phyloP scores from a whole-genome alignment of 2,888 invertebrate species.

The Pandemis cinnamomeana region DNA sequence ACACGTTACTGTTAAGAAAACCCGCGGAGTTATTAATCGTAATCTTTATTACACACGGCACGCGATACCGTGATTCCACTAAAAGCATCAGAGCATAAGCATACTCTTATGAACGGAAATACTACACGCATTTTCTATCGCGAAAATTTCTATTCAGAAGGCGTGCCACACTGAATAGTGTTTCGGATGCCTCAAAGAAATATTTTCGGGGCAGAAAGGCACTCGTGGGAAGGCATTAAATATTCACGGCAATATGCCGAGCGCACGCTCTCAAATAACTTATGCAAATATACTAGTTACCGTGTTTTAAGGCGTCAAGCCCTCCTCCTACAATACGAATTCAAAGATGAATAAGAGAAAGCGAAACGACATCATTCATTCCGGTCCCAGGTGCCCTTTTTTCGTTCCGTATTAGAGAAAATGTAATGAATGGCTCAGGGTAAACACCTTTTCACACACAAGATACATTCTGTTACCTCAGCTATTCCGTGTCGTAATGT shows the following conservation, averaged over 20 bases:
- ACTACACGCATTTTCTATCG: slow-evolving; percentile 61
- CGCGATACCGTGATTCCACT: slow-evolving; percentile 77
- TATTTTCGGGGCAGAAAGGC: slow-evolving; percentile 60
- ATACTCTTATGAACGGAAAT: slow-evolving; percentile 54
- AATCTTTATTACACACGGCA: slow-evolving; percentile 67
- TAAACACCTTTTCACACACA: slow-evolving; percentile 41
- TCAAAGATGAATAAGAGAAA: slow-evolving; percentile 50
- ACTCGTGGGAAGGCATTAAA: slow-evolving; percentile 59
- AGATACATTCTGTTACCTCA: slow-evolving; percentile 31
- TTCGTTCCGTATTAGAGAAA: slow-evolving; percentile 54
- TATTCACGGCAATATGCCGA: slow-evolving; percentile 68
- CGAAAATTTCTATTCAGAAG: slow-evolving; percentile 65
- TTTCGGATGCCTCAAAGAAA: slow-evolving; percentile 67
- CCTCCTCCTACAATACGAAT: slow-evolving; percentile 49
- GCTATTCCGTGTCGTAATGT: slow-evolving; percentile 36
- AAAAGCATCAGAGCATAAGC: slow-evolving; percentile 69
- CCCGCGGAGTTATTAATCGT: slow-evolving; percentile 46
- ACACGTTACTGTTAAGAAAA: slow-evolving; percentile 63
- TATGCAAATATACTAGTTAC: slow-evolving; percentile 66
- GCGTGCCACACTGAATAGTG: slow-evolving; percentile 66
- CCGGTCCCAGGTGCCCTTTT: slow-evolving; percentile 63
- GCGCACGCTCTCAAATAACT: slow-evolving; percentile 66
- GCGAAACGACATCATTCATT: slow-evolving; percentile 49
- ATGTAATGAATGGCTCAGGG: slow-evolving; percentile 58
- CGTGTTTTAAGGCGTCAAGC: slow-evolving; percentile 60